phyloP scores from a whole-genome alignment of 2,888 invertebrate species.

The Dasysyrphus tricinctus region DNA sequence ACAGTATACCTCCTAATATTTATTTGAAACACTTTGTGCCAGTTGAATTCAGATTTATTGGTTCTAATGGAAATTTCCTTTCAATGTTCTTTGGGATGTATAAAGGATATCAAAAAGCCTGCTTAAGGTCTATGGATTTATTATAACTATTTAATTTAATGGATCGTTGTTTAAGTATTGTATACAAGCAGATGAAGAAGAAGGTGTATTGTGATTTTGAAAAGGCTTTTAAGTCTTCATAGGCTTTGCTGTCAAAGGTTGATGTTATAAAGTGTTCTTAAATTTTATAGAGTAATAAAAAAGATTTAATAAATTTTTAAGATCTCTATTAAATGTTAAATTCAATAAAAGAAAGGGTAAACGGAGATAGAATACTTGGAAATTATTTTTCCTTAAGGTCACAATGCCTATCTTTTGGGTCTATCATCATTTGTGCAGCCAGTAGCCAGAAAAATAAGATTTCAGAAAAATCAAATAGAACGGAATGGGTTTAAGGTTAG shows the following conservation, averaged over 20 bases:
- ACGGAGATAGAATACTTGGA: too few relatives aligned
- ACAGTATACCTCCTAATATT: neutral
- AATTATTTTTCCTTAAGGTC: too few relatives aligned
- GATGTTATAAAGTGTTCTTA: neutral
- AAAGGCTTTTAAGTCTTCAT: neutral
- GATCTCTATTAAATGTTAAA: neutral
- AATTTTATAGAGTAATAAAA: neutral
- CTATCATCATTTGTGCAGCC: too few relatives aligned
- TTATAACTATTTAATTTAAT: conserved; percentile 23
- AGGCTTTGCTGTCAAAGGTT: neutral
- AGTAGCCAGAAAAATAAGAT: too few relatives aligned
- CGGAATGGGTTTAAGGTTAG: too few relatives aligned
- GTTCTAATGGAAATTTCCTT: neutral
- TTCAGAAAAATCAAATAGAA: too few relatives aligned
- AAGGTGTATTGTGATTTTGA: neutral
- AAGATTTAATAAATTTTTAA: neutral
- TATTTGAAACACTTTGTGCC: conserved; percentile 14
- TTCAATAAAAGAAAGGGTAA: neutral
- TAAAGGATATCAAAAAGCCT: neutral
- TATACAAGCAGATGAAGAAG: neutral
- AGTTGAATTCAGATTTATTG: conserved; percentile 37
- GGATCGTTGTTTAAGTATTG: neutral
- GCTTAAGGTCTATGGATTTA: neutral
- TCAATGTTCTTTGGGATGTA: neutral
- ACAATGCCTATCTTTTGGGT: too few relatives aligned